A percentile compares a stretch with the other conserved stretches of the same genome.
Evolutionary conservation across 2,888 invertebrate genomes (phyloP).

Genomic region (Anodontia alba): DNA sequence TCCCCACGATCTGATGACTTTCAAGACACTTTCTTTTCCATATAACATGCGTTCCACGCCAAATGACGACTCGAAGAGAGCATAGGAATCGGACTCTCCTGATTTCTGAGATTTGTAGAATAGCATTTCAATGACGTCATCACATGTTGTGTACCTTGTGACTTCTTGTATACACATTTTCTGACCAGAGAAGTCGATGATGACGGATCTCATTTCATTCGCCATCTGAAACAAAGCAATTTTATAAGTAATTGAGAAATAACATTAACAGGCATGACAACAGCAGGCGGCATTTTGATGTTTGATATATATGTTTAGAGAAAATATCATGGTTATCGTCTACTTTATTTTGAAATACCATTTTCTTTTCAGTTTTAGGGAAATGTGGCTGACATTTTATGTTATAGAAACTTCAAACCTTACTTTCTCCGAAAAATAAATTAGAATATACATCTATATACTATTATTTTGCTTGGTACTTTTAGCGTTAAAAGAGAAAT

Average conservation of each 20-base stretch:
- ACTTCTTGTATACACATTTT: not conserved
- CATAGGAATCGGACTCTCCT: not conserved
- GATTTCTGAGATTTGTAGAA: not conserved
- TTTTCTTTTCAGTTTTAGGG: too few relatives aligned
- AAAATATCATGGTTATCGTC: too few relatives aligned
- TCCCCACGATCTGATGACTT: slow-evolving; percentile 24
- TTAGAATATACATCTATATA: too few relatives aligned
- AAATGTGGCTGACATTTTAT: too few relatives aligned
- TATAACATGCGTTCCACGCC: slow-evolving; percentile 21
- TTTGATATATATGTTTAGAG: too few relatives aligned
- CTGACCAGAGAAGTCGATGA: not conserved
- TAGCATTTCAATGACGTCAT: slow-evolving; percentile 40
- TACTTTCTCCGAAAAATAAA: too few relatives aligned
- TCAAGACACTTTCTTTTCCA: slow-evolving; percentile 23
- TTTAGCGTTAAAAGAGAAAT: too few relatives aligned
- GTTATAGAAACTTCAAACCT: too few relatives aligned
- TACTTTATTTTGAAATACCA: too few relatives aligned
- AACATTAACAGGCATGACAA: too few relatives aligned
- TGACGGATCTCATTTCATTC: not conserved
- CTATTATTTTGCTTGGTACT: too few relatives aligned
- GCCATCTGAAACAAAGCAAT: not conserved
- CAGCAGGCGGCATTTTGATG: too few relatives aligned
- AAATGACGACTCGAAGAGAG: slow-evolving; percentile 21
- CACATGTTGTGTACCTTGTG: slow-evolving; percentile 29
- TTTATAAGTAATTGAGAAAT: not conserved